Evolutionary conservation across 2,113 vertebrate genomes (phyloP).

Genomic region (Actinemys pallida): DNA sequence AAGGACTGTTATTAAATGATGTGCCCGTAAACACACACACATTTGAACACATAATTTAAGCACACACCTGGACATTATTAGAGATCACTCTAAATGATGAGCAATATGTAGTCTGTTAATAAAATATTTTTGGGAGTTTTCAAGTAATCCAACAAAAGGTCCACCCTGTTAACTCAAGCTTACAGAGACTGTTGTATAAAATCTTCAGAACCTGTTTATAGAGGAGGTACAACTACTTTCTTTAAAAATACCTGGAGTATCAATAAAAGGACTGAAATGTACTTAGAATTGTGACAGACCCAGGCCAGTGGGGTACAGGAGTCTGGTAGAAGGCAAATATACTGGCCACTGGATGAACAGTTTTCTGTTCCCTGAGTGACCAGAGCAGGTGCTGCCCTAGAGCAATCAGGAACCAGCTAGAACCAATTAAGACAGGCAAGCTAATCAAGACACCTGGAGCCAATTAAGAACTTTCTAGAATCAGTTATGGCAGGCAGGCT

Average conservation of each 20-base stretch:
- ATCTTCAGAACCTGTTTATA: background rate
- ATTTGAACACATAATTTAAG: background rate
- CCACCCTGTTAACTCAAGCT: background rate
- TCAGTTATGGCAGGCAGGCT: no score
- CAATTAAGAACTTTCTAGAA: no score
- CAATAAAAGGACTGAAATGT: background rate
- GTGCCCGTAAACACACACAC: background rate
- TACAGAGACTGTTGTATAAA: background rate
- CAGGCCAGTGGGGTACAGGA: no score
- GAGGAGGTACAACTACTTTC: background rate
- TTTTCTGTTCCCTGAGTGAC: no score
- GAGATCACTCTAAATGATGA: background rate
- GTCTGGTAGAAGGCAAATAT: no score
- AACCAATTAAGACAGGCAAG: no score
- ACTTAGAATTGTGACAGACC: background rate
- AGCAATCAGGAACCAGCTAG: no score
- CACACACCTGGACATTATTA: background rate
- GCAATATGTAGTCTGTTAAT: background rate
- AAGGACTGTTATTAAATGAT: background rate
- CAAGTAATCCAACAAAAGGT: background rate
- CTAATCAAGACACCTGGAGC: no score
- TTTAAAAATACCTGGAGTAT: background rate
- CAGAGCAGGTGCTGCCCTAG: no score
- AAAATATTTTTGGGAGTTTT: constrained; percentile 1
- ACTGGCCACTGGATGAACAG: no score